Percentiles rank a stretch among this genome's conserved stretches.
Conservation (phyloP, 1,140 invertebrate genomes). For the Zaprionus inermis region DNA sequence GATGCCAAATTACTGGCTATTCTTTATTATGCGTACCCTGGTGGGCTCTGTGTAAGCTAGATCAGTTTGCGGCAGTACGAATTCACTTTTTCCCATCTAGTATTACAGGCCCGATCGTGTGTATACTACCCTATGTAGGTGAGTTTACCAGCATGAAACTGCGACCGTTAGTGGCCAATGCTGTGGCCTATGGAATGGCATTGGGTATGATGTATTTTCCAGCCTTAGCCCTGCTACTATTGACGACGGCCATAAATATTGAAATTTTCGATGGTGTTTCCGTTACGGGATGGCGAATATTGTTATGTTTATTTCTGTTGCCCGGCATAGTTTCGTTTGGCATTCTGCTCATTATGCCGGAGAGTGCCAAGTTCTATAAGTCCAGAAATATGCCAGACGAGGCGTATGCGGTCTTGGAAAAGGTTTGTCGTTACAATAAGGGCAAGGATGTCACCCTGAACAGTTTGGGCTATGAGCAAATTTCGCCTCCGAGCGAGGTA, state of each 20-base stretch:
- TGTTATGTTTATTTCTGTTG: background rate
- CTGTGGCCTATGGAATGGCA: conserved; percentile 32
- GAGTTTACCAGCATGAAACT: conserved; percentile 49
- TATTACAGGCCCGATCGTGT: conserved; percentile 19
- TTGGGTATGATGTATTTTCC: conserved; percentile 42
- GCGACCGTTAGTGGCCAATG: conserved; percentile 44
- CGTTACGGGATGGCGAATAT: conserved; percentile 40
- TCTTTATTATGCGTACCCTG: conserved; percentile 29
- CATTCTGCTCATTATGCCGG: conserved; percentile 31
- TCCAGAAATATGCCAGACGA: conserved; percentile 13
- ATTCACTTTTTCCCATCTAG: conserved; percentile 6
- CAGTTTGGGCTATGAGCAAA: conserved; percentile 37
- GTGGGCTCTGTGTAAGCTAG: conserved; percentile 41
- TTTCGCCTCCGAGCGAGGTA: background rate
- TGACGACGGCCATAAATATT: background rate
- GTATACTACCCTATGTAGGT: conserved; percentile 40
- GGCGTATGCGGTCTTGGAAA: conserved; percentile 41
- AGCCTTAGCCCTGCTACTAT: conserved; percentile 8
- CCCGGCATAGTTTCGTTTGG: conserved; percentile 29
- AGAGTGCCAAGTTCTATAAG: conserved; percentile 58
- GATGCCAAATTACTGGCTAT: conserved; percentile 63
- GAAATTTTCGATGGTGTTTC: background rate
- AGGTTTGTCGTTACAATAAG: conserved; percentile 46
- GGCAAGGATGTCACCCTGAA: conserved; percentile 42
- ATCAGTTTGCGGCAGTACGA: background rate